Conservation (phyloP, 2,797 vertebrate species). For the Chaenodraco wilsoni region DNA sequence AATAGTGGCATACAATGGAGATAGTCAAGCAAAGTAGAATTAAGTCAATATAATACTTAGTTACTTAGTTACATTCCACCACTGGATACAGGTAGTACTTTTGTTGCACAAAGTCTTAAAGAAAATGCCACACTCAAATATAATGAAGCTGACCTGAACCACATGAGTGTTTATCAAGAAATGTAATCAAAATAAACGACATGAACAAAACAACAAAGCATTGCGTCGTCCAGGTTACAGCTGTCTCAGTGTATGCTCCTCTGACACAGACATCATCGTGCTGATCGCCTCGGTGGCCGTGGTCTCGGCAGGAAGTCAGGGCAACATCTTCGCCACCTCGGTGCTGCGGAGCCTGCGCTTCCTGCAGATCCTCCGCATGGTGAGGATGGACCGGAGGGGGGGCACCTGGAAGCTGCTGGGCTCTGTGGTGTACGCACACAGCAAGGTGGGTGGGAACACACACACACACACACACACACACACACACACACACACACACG, state of each 20-base stretch:
- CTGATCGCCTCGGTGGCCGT: conserved; percentile 97
- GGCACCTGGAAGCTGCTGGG: conserved; percentile 98
- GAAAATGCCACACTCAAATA: neutral
- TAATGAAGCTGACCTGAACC: neutral
- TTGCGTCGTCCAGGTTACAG: neutral
- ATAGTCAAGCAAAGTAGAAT: too few relatives aligned
- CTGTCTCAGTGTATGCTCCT: neutral
- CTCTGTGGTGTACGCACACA: conserved; percentile 98
- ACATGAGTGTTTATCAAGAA: neutral
- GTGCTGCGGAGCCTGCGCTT: conserved; percentile 97
- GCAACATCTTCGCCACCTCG: conserved; percentile 98
- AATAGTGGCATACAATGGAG: too few relatives aligned
- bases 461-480: neutral
- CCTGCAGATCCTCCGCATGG: conserved; percentile 98
- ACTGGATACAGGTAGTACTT: neutral
- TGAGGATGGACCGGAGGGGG: conserved; percentile 97
- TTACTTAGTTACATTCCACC: too few relatives aligned
- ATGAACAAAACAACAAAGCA: neutral
- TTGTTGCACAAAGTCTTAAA: neutral
- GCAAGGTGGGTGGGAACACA: conserved; percentile 86
- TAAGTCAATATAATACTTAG: too few relatives aligned
- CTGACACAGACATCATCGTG: conserved; percentile 93
- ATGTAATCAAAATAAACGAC: too few relatives aligned
- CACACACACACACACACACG: too few relatives aligned
- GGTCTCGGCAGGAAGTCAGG: conserved; percentile 97